Base-by-base conservation (phyloP, 2,888 invertebrate species). In the Lepetodrilus schrolli region DNA sequence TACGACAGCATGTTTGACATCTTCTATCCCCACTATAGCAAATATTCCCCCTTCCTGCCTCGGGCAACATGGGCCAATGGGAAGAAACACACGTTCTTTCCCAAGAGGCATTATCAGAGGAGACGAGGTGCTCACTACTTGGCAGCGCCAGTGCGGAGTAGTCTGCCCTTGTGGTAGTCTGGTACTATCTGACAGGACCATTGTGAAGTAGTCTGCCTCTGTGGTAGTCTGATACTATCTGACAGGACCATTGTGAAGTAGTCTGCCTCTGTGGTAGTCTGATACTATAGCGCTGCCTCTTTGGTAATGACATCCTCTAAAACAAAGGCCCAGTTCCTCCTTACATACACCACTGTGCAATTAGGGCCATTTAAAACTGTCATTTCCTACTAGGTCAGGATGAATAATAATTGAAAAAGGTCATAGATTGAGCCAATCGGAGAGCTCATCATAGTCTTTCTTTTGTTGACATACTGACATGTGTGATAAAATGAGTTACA, bases 1-100 rank as follows among this genome's bases (percentile, higher is more conserved):
- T 77, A 77, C 47, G 47, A 74, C 51, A 34, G 34, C 21, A 50
- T 69, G 70, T 74, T 68, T 50, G 76, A 78, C 68, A 73, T 72
- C 47, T 74, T 37, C 71, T 77, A 36, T 30, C 77, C 77, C 20
- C 65, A 47, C 37, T 68, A 68, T 30, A 43, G 47, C n/a, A 34
- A 68, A 23, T 30, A 30, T 10, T 21, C 26, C 10, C 47, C 68
- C 21, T 68, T 68, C 47, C 68, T 68, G 26, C 47, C 68, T 1
- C 7, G 30, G 26, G 47, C 34, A n/a, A 20, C 43, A 10, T 68
- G 68, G 68, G 68, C 68, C 21, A 23, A n/a, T 8, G 43, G 68
- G 1, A 38, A 30, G 26, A 38, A 38, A 8, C 47, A 68, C 26
- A 23, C 23, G 3, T 68, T 43, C 47, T 21, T 26, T 3, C 68